phyloP scores from a whole-genome alignment of 2,797 vertebrate species.

The Cephalopachus bancanus region DNA sequence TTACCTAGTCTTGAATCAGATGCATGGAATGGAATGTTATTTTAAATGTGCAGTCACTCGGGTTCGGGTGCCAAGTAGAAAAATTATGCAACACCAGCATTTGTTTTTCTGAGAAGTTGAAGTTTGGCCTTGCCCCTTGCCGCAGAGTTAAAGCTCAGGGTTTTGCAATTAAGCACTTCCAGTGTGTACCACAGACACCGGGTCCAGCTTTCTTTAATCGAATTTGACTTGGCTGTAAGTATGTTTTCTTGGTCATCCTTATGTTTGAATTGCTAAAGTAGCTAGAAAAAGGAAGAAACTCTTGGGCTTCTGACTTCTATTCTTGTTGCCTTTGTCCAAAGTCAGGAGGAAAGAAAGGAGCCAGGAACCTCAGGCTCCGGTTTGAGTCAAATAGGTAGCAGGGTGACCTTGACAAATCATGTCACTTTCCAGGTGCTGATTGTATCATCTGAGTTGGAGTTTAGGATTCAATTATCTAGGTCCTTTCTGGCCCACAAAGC shows the following conservation, averaged over 20 bases:
- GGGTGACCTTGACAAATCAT: neutral
- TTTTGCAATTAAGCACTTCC: constrained; percentile 26
- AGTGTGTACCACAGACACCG: neutral
- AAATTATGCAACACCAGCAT: constrained; percentile 68
- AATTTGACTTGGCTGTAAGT: constrained; percentile 59
- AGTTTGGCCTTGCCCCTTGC: constrained; percentile 33
- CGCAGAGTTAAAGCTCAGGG: neutral
- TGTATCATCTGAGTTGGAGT: neutral
- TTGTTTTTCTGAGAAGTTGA: constrained; percentile 72
- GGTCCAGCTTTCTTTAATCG: neutral
- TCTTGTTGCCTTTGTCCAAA: neutral
- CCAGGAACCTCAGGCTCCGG: neutral
- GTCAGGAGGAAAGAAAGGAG: neutral
- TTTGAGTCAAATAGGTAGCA: neutral
- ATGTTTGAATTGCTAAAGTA: constrained; percentile 15
- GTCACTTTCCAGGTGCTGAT: neutral
- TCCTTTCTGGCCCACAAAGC: neutral
- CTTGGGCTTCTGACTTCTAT: neutral
- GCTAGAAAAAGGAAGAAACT: neutral
- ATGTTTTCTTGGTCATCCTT: constrained; percentile 56
- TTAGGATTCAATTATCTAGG: neutral
- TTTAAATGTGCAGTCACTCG: constrained; percentile 58
- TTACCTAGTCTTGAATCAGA: constrained; percentile 53
- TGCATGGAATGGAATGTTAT: constrained; percentile 67
- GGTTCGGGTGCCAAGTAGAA: constrained; percentile 73